Evolutionary conservation across 2,113 vertebrate genomes (phyloP).

Genomic region (Cheirogaleus medius): DNA sequence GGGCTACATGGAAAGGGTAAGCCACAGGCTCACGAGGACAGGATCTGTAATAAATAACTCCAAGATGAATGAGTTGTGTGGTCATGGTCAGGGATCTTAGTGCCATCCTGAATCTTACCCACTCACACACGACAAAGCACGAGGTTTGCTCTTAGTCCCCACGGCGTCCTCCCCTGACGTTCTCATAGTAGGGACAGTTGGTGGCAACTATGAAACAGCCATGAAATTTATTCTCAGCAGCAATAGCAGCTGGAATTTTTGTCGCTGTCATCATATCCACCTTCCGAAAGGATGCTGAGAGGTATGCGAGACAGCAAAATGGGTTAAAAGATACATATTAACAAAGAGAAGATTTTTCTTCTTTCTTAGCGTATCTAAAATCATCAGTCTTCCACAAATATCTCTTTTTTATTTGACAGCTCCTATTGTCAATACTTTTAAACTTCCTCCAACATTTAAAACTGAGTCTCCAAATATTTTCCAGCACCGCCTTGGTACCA

Average conservation of each 20-base stretch:
- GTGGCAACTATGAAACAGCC: not conserved
- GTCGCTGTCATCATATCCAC: not conserved
- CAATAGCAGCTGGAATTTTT: conserved; percentile 29
- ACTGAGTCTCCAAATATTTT: not conserved
- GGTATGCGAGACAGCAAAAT: not conserved
- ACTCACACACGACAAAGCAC: not conserved
- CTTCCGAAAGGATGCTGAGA: not conserved
- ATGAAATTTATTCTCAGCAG: conserved; percentile 3
- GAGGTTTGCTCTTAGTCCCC: not conserved
- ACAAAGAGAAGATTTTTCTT: not conserved
- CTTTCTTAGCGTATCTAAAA: not conserved
- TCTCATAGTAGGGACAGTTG: not conserved
- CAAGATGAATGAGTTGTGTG: not conserved
- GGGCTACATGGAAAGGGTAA: conserved; percentile 25
- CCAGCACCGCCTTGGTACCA: not conserved
- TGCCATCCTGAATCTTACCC: not conserved
- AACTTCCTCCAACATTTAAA: not conserved
- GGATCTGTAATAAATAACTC: conserved; percentile 30
- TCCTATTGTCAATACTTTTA: not conserved
- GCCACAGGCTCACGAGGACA: conserved; percentile 15
- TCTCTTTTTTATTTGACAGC: not conserved
- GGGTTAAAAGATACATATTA: not conserved
- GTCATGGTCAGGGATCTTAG: not conserved
- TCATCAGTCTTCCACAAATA: not conserved
- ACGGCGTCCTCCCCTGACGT: rapidly evolving